Percentiles rank a stretch among this genome's conserved stretches.
Evolutionary conservation across 2,113 vertebrate species (phyloP).

Genomic region (Halichoerus grypus): DNA sequence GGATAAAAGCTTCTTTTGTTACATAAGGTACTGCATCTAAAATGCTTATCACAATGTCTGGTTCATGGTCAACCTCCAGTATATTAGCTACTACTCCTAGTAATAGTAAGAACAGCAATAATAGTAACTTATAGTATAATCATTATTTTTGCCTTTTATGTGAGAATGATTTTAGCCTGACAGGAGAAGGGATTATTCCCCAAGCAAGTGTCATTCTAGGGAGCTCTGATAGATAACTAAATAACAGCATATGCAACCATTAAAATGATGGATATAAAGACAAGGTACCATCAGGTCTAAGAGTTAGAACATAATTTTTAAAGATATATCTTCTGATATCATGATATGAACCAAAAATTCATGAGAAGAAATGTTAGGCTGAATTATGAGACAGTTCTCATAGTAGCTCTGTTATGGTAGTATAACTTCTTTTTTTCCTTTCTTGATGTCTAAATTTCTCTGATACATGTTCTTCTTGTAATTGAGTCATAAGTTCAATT

Average conservation of each 20-base stretch:
- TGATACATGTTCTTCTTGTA: not conserved
- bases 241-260: not conserved
- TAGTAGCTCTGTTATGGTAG: not conserved
- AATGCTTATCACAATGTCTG: not conserved
- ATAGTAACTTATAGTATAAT: not conserved
- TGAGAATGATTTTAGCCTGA: not conserved
- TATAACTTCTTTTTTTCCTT: not conserved
- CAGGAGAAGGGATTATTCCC: not conserved
- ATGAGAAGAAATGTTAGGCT: not conserved
- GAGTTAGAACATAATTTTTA: not conserved
- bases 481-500: slow-evolving; percentile 30
- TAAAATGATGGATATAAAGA: not conserved
- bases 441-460: not conserved
- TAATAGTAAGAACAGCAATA: not conserved
- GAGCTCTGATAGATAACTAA: not conserved
- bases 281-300: not conserved
- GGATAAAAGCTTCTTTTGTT: not conserved
- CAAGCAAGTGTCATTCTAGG: not conserved
- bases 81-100: not conserved
- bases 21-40: not conserved
- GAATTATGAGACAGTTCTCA: not conserved
- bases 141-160: not conserved
- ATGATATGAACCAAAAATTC: slow-evolving; percentile 5
- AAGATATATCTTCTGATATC: not conserved
- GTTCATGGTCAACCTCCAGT: not conserved